A percentile compares a stretch with the other conserved stretches of the same genome.
Conservation (phyloP, 2,888 invertebrate genomes). For the Leptothorax acervorum region DNA sequence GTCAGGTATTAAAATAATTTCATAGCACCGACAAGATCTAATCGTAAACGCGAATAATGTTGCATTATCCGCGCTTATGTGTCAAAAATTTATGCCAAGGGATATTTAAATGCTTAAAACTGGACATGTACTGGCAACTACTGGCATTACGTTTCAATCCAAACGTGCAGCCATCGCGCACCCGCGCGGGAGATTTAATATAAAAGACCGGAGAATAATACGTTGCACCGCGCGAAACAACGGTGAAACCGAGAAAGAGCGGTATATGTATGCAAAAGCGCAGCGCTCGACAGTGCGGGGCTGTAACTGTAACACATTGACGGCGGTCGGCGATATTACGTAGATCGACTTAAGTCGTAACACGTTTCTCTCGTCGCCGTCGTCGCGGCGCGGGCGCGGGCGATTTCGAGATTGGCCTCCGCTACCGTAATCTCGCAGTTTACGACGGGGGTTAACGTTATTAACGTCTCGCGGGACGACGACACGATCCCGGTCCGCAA, state of each 20-base stretch:
- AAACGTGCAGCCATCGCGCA: not conserved
- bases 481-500: constrained; percentile 55
- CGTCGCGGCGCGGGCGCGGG: constrained; percentile 12
- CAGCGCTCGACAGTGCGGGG: not conserved
- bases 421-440: constrained; percentile 53
- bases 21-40: not conserved
- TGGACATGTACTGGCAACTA: not conserved
- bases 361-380: constrained; percentile 44
- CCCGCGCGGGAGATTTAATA: not conserved
- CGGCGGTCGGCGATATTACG: constrained; percentile 46
- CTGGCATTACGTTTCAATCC: not conserved
- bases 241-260: constrained; percentile 1
- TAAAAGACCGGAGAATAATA: not conserved
- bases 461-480: constrained; percentile 60
- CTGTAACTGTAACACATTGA: constrained; percentile 26
- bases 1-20: constrained; percentile 23
- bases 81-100: not conserved
- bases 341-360: constrained; percentile 55
- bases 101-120: not conserved
- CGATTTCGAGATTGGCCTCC: constrained; percentile 62
- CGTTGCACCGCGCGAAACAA: not conserved
- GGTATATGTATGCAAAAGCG: constrained; percentile 31
- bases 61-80: not conserved
- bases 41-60: not conserved
- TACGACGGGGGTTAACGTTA: constrained; percentile 58